Conservation (phyloP, 1,140 invertebrate genomes). For the Piezodorus guildinii region DNA sequence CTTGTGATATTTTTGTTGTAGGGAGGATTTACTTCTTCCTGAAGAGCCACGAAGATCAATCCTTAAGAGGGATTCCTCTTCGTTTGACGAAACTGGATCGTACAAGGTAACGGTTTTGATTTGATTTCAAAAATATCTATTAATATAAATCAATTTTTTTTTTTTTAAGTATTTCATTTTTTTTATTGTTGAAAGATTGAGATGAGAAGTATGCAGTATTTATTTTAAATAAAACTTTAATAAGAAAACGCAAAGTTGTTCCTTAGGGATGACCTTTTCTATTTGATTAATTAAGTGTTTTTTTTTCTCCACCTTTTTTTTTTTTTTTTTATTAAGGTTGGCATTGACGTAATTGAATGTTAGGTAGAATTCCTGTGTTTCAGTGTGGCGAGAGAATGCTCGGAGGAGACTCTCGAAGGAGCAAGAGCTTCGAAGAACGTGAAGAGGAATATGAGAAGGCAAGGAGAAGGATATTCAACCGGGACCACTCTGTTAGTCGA, state of each 20-base stretch:
- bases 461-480: constrained; percentile 68
- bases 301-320: not conserved
- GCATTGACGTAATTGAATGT: not conserved
- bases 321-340: not conserved
- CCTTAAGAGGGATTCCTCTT: constrained; percentile 67
- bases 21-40: constrained; percentile 44
- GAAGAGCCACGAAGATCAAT: constrained; percentile 65
- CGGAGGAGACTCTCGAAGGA: constrained; percentile 53
- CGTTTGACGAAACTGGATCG: constrained; percentile 55
- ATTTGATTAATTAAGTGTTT: not conserved
- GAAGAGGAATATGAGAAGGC: constrained; percentile 78
- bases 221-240: no score
- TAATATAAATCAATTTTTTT: no score
- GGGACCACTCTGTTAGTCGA: constrained; percentile 40
- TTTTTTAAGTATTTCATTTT: no score
- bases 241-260: constrained; percentile 6
- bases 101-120: constrained; percentile 35
- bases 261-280: not conserved
- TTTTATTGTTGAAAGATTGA: no score
- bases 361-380: constrained; percentile 17
- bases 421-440: constrained; percentile 81
- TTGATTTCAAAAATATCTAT: no score
- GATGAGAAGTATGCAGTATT: no score
- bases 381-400: constrained; percentile 46
- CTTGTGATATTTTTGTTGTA: constrained; percentile 26